Evolutionary conservation across 2,888 invertebrate genomes (phyloP).

Genomic region (Chymomyza procnemis): DNA sequence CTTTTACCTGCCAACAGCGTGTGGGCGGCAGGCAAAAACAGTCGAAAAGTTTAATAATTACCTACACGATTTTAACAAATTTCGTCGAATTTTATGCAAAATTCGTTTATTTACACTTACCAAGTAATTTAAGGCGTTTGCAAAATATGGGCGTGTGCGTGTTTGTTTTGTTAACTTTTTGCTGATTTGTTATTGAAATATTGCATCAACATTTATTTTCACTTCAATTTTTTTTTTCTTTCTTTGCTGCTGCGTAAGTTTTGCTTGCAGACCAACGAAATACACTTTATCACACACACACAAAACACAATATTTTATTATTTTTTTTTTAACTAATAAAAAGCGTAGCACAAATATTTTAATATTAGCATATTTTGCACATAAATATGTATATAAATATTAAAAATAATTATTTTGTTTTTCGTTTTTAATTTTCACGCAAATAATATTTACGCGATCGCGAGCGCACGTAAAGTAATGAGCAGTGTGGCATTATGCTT

Average conservation of each 20-base stretch:
- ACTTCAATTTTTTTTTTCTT: not conserved
- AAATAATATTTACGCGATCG: not conserved
- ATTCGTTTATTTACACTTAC: constrained; percentile 28
- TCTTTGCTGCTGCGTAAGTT: constrained; percentile 13
- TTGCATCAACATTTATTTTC: constrained; percentile 33
- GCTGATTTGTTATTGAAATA: constrained; percentile 17
- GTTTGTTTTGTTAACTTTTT: not conserved
- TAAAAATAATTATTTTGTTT: not conserved
- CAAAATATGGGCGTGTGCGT: not conserved
- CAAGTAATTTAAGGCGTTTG: constrained; percentile 22
- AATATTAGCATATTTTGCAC: not conserved
- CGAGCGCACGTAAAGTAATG: not conserved
- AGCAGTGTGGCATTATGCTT: not conserved
- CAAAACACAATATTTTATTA: too few relatives aligned
- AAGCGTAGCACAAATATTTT: not conserved
- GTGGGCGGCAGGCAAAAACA: not conserved
- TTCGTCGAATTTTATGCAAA: not conserved
- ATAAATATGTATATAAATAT: not conserved
- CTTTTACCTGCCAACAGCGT: not conserved
- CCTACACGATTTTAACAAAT: not conserved
- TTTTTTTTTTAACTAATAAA: not conserved
- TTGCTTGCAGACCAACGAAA: constrained; percentile 9
- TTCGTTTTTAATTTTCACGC: not conserved
- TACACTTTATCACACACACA: not conserved
- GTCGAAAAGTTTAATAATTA: not conserved